phyloP scores from a whole-genome alignment of 2,797 vertebrate species.

The Phataginus tetradactyla region DNA sequence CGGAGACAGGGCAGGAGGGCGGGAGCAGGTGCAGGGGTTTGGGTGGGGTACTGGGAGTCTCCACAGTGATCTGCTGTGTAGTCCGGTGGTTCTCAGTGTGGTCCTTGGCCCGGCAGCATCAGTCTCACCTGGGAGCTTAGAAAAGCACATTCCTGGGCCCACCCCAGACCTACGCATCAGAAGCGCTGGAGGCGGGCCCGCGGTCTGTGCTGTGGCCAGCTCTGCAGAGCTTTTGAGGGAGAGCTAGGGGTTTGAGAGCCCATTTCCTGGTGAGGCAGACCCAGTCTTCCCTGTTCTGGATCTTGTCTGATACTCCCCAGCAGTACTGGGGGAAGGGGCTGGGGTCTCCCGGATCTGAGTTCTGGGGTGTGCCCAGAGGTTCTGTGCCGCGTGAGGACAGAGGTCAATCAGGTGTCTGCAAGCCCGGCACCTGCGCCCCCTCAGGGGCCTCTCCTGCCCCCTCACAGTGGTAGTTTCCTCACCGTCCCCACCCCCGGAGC shows the following conservation, averaged over 20 bases:
- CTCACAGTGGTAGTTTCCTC: neutral
- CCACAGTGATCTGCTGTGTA: fast-evolving
- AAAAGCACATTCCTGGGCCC: neutral
- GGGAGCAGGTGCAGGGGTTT: fast-evolving
- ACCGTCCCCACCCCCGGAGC: neutral
- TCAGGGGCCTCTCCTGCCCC: neutral
- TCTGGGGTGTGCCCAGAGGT: neutral
- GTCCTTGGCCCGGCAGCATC: neutral
- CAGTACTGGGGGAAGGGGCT: neutral
- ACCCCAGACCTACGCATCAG: neutral
- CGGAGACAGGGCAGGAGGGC: fast-evolving
- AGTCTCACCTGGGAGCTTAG: neutral
- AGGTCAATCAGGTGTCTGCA: neutral
- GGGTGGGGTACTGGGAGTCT: neutral
- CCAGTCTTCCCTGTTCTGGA: neutral
- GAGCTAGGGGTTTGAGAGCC: neutral
- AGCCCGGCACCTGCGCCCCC: neutral
- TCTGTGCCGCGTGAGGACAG: neutral
- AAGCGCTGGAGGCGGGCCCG: fast-evolving
- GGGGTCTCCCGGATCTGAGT: neutral
- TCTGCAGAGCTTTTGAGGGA: neutral
- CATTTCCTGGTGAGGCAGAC: neutral
- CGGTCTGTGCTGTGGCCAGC: neutral
- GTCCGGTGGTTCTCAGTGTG: neutral
- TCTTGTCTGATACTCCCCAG: neutral